Conservation (phyloP, 2,888 invertebrate species). For the Drosophila nr. medialis region DNA sequence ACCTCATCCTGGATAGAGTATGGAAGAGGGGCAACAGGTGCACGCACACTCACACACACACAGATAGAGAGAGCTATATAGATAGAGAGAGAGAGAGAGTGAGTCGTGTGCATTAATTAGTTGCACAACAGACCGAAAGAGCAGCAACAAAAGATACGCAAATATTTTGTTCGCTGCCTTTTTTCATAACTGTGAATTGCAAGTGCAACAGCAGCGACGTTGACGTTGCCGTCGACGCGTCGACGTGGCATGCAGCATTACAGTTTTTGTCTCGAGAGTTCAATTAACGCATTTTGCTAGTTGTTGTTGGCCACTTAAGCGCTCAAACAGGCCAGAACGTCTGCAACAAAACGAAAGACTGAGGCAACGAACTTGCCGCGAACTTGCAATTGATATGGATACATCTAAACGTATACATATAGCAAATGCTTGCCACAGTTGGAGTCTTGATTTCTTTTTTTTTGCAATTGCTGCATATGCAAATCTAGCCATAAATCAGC, state of each 20-base stretch:
- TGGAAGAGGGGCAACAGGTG: constrained; percentile 53
- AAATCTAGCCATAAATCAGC: constrained; percentile 79
- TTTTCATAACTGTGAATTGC: constrained; percentile 70
- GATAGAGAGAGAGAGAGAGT: background rate
- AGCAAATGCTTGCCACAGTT: constrained; percentile 8
- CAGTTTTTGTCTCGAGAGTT: constrained; percentile 80
- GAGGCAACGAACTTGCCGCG: constrained; percentile 72
- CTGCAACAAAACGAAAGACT: constrained; percentile 75
- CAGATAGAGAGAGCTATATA: background rate
- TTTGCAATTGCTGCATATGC: constrained; percentile 66
- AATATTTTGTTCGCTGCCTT: constrained; percentile 63
- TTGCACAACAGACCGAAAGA: constrained; percentile 81
- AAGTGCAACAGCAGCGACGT: constrained; percentile 21
- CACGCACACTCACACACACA: constrained; percentile 23
- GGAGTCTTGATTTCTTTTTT: constrained; percentile 6
- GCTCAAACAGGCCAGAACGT: constrained; percentile 82
- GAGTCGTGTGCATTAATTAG: constrained; percentile 77
- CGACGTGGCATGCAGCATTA: constrained; percentile 67
- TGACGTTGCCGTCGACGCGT: constrained; percentile 23
- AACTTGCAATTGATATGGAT: constrained; percentile 22
- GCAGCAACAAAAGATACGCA: constrained; percentile 77
- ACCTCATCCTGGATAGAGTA: constrained; percentile 23
- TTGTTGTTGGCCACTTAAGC: constrained; percentile 63
- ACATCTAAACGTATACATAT: background rate
- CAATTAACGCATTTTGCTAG: constrained; percentile 76